Evolutionary conservation across 2,797 vertebrate species (phyloP).

Genomic region (Poeciliopsis gracilis): DNA sequence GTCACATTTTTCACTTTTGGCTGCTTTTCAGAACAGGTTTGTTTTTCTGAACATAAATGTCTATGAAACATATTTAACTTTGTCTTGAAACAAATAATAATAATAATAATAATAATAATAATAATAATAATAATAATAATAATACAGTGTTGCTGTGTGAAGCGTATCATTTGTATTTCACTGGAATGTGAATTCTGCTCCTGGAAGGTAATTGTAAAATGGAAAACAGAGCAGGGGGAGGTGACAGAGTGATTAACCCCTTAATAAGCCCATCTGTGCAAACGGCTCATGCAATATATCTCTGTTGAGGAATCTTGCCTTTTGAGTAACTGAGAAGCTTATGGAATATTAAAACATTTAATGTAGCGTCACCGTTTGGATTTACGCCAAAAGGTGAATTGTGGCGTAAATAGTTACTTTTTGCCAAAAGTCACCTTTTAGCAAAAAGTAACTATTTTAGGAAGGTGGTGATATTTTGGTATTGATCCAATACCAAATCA

Average conservation of each 20-base stretch:
- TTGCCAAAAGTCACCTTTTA: too few relatives aligned
- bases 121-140: not conserved
- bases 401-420: too few relatives aligned
- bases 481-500: too few relatives aligned
- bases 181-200: conserved; percentile 5
- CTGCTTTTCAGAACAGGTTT: not conserved
- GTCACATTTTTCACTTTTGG: conserved; percentile 3
- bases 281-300: conserved; percentile 26
- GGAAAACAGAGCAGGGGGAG: conserved; percentile 31
- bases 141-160: not conserved
- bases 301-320: conserved; percentile 15
- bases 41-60: not conserved
- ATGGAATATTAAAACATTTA: not conserved
- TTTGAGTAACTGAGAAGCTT: not conserved
- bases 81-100: not conserved
- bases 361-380: not conserved
- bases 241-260: conserved; percentile 48
- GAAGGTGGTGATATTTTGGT: too few relatives aligned
- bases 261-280: conserved; percentile 47
- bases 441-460: too few relatives aligned
- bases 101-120: too few relatives aligned
- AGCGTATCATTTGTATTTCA: conserved; percentile 29
- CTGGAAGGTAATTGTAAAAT: conserved; percentile 22
- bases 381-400: not conserved
- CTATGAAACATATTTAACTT: not conserved